Conservation (phyloP, 2,888 invertebrate genomes). For the Brenthis daphne region DNA sequence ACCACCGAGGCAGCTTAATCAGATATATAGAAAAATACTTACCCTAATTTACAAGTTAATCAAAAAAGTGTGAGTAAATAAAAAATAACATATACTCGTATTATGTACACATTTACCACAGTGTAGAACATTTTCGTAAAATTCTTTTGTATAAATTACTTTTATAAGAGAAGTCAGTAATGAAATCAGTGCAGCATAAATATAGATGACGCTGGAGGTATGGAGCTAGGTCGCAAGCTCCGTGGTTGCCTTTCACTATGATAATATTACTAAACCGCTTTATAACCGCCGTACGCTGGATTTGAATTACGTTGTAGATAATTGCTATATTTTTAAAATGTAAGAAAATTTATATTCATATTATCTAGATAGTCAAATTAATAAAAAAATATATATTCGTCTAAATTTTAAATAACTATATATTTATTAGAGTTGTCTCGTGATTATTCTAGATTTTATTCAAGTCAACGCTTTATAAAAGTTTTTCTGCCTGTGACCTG, state of each 20-base stretch:
- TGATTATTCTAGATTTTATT: too few species aligned
- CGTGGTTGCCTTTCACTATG: conserved; percentile 74
- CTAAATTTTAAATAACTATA: not conserved
- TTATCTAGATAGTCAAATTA: too few species aligned
- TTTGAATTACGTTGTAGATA: conserved; percentile 34
- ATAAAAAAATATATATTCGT: not conserved
- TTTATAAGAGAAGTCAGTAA: conserved; percentile 46
- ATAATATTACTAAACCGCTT: conserved; percentile 49
- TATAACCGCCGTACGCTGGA: conserved; percentile 33
- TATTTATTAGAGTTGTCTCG: not conserved
- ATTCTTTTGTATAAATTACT: conserved; percentile 22
- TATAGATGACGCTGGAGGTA: conserved; percentile 45
- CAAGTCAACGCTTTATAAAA: too few species aligned
- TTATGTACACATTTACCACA: conserved; percentile 6
- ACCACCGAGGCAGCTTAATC: too few species aligned
- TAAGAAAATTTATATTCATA: conserved; percentile 1
- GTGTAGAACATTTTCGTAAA: conserved; percentile 3
- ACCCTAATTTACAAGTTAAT: too few species aligned
- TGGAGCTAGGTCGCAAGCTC: conserved; percentile 45
- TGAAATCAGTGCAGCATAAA: conserved; percentile 48
- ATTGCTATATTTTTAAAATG: conserved; percentile 26
- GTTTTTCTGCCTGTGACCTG: too few species aligned
- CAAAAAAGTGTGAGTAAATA: too few species aligned
- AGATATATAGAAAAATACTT: too few species aligned
- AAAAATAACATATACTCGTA: too few species aligned